Evolutionary conservation across 2,888 invertebrate genomes (phyloP).

Genomic region (Amblyteles armatorius): DNA sequence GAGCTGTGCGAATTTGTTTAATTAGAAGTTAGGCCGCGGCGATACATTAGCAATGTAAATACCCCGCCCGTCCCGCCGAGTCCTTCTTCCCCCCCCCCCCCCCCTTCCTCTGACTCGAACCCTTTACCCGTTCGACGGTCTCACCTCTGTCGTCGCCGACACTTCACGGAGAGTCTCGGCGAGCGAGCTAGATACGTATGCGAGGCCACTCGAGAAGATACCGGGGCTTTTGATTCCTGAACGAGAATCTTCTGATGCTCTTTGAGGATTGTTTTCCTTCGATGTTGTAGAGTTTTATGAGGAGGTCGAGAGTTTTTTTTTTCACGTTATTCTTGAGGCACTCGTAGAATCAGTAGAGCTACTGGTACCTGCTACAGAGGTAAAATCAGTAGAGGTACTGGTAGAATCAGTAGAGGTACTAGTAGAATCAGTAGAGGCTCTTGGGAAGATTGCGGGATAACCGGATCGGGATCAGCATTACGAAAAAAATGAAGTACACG

Average conservation of each 20-base stretch:
- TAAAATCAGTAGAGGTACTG: too few relatives aligned
- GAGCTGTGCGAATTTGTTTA: constrained; percentile 84
- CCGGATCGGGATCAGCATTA: not conserved
- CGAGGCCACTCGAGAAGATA: constrained; percentile 28
- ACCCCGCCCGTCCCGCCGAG: constrained; percentile 69
- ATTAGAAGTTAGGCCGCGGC: constrained; percentile 84
- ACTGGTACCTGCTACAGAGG: too few relatives aligned
- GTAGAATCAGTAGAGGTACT: too few relatives aligned
- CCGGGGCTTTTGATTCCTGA: constrained; percentile 44
- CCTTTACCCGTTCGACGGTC: constrained; percentile 51
- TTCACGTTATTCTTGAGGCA: not conserved
- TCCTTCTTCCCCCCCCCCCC: constrained; percentile 42
- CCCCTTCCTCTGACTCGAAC: constrained; percentile 49
- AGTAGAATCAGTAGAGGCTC: too few relatives aligned
- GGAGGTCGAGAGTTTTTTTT: not conserved
- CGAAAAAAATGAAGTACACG: not conserved
- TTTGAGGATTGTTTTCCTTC: constrained; percentile 13
- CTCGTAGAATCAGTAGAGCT: not conserved
- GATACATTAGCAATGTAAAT: constrained; percentile 85
- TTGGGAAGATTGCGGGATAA: not conserved
- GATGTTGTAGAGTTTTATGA: not conserved
- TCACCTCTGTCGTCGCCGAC: constrained; percentile 62
- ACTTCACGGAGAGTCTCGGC: constrained; percentile 50
- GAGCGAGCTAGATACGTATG: constrained; percentile 32
- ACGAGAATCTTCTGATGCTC: constrained; percentile 35